Base-by-base conservation (phyloP, 2,113 vertebrate genomes). In the Etia nguti region DNA sequence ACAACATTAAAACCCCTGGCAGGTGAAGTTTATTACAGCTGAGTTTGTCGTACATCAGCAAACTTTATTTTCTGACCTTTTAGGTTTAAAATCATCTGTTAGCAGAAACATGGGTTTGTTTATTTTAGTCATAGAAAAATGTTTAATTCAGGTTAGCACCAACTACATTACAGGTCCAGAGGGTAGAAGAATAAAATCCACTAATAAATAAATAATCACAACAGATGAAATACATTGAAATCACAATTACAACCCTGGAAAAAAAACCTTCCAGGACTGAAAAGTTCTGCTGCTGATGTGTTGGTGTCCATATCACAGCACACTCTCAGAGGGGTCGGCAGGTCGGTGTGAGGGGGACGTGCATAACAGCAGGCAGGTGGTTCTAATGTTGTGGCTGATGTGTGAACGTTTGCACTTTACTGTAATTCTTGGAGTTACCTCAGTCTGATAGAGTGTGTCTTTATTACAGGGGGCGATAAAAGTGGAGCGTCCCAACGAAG, bases 401-500 rank as follows among this genome's bases (percentile, higher is more conserved):
- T 77, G 46, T 6, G 18, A 10, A 31, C 8, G 2, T 43, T 83
- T 81, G 2, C 56, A 70, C 10, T 15, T 3, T 2, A 15, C 2
- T 48, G 8, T 48, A 1, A 20, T 20, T 22, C 68, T 60, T 0
- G 29, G 0, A 43, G 2, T 31, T 75, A 10, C 26, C 3, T 13
- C 83, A 3, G 7, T 31, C 38, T 89, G 43, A 92, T 22, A 18
- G 31, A 18, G 8, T 79, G 15, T 89, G 15, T 92, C 20, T 81
- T 89, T 6, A 48, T 93, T 92, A 83, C 93, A 99, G 99, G 98
- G 99, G 86, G 94, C 94, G 41, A 97, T 99, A 84, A 98, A 95
- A 92, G 98, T 99, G 93, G 98, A 99, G 94, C 95, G 94, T 86
- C 96, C 97, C 6, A 93, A 94, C 48, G 97, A 98, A n/a, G 95